Conservation (phyloP, 2,113 vertebrate species). For the Garra rufa region DNA sequence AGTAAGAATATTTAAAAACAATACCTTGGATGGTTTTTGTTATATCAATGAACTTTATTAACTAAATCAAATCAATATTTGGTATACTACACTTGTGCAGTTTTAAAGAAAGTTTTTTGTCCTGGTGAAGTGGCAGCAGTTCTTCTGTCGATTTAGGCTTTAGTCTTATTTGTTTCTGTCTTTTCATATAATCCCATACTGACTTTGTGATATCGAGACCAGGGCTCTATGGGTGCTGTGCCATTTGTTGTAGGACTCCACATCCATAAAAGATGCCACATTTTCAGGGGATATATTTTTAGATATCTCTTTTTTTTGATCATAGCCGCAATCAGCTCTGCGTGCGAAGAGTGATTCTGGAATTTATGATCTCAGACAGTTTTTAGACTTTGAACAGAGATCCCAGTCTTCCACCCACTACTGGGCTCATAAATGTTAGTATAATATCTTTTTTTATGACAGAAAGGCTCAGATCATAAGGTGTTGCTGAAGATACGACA, state of each 20-base stretch:
- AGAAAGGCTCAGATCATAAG: conserved; percentile 35
- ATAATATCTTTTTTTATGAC: conserved; percentile 65
- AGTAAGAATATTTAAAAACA: neutral
- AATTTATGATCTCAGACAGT: neutral
- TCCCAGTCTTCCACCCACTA: conserved; percentile 41
- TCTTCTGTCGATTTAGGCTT: conserved; percentile 7
- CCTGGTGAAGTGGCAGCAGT: neutral
- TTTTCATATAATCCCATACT: conserved; percentile 14
- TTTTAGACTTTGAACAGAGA: conserved; percentile 61
- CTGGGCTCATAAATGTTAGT: conserved; percentile 53
- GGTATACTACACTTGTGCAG: neutral
- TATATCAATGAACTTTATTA: neutral
- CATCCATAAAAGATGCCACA: neutral
- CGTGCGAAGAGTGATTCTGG: neutral
- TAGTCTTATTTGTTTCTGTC: neutral
- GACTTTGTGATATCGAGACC: neutral
- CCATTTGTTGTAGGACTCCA: neutral
- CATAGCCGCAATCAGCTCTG: neutral
- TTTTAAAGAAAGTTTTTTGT: neutral
- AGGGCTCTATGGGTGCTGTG: neutral
- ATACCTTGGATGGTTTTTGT: neutral
- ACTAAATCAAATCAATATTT: neutral
- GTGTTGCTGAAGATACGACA: neutral
- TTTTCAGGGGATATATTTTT: neutral
- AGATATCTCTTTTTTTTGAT: conserved; percentile 7